Evolutionary conservation across 2,113 vertebrate genomes (phyloP), one percentile per base, ranked within the genome.

Genomic region (Panthera tigris): DNA sequence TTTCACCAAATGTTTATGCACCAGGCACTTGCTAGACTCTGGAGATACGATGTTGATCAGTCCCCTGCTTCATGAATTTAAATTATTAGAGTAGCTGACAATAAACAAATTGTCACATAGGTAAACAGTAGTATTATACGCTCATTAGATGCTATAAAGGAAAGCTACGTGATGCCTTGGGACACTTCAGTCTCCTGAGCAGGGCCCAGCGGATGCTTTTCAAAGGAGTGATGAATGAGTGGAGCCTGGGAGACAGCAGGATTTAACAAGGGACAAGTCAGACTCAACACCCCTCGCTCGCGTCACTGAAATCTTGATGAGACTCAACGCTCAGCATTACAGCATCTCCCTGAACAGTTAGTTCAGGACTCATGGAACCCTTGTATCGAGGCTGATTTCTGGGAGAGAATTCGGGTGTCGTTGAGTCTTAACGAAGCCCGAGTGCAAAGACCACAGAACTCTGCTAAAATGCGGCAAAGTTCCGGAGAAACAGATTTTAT

Each of bases 81-180:
- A 33, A 57, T 83, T 45, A 73, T 16, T 7, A 84, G 65, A 94
- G 57, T 55, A 39, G 90, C 68, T 93, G 86, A 83, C 82, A 63
- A 95, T 61, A 95, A 95, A 23, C 84, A 92, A 83, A 86, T 1
- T 41, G 68, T 63, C 84, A 85, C 57, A 6, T 45, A 95, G 84
- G 50, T 78, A 81, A 65, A 80, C 8, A 15, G 23, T 2, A n/a
- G 15, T 14, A 73, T 73, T 23, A 79, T 4, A 76, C 7, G 19
- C 71, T 96, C 69, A 52, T 74, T 88, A 63, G 68, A 85, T 45
- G 25, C 45, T 36, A 7, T 36, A 16, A 80, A 90, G 71, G 36
- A 92, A 65, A 92, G 65, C 63, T 2, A 31, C 16, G 55, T 0
- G 1, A 23, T 31, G 31, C 63, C 73, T 65, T 66, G 1, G 48